Percentiles rank a stretch among this genome's conserved stretches.
phyloP scores from a whole-genome alignment of 2,888 invertebrate species.

The Iselma pallidipennis region DNA sequence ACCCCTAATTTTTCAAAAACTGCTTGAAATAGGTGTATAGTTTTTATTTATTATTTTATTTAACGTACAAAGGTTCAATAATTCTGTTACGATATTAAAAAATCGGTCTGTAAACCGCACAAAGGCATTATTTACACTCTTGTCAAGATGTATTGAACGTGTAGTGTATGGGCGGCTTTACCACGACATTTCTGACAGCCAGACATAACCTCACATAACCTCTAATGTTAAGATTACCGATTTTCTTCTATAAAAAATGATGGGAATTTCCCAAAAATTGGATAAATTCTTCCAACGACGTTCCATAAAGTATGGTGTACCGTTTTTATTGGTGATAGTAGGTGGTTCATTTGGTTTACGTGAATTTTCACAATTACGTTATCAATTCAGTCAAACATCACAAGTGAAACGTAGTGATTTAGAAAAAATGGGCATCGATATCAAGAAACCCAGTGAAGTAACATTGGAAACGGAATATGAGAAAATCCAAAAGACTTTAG shows the following conservation, averaged over 20 bases:
- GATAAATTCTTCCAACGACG: constrained; percentile 42
- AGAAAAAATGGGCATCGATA: constrained; percentile 67
- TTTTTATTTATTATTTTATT: too few species aligned
- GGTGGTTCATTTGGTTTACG: constrained; percentile 78
- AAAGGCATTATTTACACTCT: too few species aligned
- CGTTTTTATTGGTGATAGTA: constrained; percentile 72
- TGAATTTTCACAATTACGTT: constrained; percentile 72
- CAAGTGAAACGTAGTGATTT: constrained; percentile 67
- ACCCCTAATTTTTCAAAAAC: too few species aligned
- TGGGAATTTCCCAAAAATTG: not conserved
- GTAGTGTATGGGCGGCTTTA: too few species aligned
- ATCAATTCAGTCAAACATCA: constrained; percentile 61
- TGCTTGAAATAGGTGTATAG: too few species aligned
- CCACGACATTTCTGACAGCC: too few species aligned
- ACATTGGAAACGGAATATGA: constrained; percentile 77
- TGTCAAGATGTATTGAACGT: too few species aligned
- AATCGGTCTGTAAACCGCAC: too few species aligned
- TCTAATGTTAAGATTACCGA: not conserved
- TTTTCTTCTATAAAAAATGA: not conserved
- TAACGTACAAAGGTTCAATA: too few species aligned
- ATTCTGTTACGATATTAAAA: too few species aligned
- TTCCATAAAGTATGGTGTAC: constrained; percentile 66
- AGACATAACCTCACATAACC: constrained; percentile 14
- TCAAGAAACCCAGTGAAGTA: constrained; percentile 69
- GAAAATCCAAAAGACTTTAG: constrained; percentile 69